Percentiles rank a stretch among this genome's conserved stretches.
Conservation (phyloP, 2,113 vertebrate species). For the Morphnarchus princeps region DNA sequence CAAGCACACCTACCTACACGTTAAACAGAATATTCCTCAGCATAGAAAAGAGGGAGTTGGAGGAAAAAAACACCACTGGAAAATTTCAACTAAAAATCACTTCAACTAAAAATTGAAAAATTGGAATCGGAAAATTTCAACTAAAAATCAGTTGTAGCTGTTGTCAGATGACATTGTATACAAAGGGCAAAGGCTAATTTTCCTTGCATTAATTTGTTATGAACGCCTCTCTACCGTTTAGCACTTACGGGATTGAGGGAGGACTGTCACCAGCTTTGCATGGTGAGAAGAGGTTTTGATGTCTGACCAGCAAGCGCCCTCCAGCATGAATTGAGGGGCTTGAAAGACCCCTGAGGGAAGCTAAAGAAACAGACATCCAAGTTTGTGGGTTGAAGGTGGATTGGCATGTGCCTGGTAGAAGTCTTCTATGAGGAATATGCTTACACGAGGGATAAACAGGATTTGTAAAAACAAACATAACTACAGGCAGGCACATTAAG, state of each 20-base stretch:
- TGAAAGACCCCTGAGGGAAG: background rate
- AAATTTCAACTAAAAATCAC: background rate
- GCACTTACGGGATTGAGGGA: background rate
- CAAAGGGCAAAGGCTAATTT: background rate
- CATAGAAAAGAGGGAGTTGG: background rate
- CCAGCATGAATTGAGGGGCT: background rate
- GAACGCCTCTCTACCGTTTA: background rate
- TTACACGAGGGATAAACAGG: background rate
- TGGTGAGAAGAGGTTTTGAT: background rate
- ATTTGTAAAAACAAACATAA: constrained; percentile 45
- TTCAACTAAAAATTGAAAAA: background rate
- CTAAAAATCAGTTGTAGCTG: background rate
- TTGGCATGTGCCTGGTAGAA: background rate
- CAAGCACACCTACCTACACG: background rate
- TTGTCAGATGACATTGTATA: background rate
- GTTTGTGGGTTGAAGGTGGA: background rate
- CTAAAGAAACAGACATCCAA: background rate
- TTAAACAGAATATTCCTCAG: background rate
- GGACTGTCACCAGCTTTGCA: background rate
- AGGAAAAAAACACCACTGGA: background rate
- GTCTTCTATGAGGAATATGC: background rate
- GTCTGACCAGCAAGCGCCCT: background rate
- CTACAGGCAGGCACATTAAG: background rate
- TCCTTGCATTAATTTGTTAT: background rate
- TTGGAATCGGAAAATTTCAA: background rate